Base-by-base conservation (phyloP, 2,888 invertebrate species). In the Parnassius orleans region DNA sequence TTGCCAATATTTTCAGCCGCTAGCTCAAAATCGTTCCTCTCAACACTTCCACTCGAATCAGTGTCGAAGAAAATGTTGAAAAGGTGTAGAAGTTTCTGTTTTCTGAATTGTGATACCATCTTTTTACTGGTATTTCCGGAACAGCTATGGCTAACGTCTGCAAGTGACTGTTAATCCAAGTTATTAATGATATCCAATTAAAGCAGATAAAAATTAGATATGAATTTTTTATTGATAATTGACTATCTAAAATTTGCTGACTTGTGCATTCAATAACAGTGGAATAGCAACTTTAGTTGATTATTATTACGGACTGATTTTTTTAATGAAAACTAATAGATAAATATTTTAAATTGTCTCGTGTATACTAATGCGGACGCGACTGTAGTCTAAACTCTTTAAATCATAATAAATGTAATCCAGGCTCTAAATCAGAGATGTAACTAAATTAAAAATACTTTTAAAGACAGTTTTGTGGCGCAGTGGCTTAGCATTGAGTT, bases 1-100 rank as follows among this genome's bases (percentile, higher is more conserved):
- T 93, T 92, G 79, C 96, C 95, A 69, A 96, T 95, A 93, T 95
- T 95, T 95, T 96, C 94, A 68, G 96, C 94, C 42, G 96, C 96
- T 66, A 95, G 87, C 78, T 95, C 95, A 75, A 96, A 96, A 84
- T 96, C 96, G 79, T 95, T 95, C 79, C 94, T 94, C 80, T 96
- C 96, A 75, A 96, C 96, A 70, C 94, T 94, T 54, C 96, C 96
- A 84, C 96, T 96, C 76, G 94, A 94, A 87, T 96, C 96, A 70
- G 95, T 94, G 92, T 96, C 96, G 76, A 96, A 96, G 86, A 96
- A 96, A 64, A 62, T 58, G 12, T 72, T 66, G 10, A 70, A 72
- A 1, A 71, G 53, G 19, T 69, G 70, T 1, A 95, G 87, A 94
- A 95, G 74, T 92, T 92, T 77, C 93, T 94, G 90, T 95, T 95